These are phyloP conservation scores for Sycobia sp. DNA, from an alignment of 1,140 invertebrate species.

Conservation along the genomic window DNA sequence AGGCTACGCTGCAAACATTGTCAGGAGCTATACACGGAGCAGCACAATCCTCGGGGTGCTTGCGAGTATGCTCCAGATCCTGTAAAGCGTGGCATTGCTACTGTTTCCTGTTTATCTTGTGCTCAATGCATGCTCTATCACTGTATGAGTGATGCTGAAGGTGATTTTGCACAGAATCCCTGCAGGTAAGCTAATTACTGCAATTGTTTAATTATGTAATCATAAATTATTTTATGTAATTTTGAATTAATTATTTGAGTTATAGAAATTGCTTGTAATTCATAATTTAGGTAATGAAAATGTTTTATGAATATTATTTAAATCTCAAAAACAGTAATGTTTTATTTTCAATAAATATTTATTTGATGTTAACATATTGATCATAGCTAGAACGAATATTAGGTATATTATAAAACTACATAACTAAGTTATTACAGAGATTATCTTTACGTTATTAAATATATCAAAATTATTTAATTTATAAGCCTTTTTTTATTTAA, in stretches of 20 bases:
- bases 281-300: no score
- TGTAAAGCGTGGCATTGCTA: constrained; percentile 79
- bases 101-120: constrained; percentile 82
- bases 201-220: background rate
- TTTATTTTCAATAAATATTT: no score
- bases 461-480: no score
- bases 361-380: no score
- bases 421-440: no score
- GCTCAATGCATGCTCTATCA: constrained; percentile 90
- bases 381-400: no score
- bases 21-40: constrained; percentile 76
- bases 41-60: constrained; percentile 79
- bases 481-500: no score
- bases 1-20: constrained; percentile 66
- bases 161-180: constrained; percentile 79
- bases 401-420: no score
- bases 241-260: background rate
- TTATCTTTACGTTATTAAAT: no score
- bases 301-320: no score
- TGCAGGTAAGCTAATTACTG: constrained; percentile 66
- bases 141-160: constrained; percentile 86
- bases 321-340: no score
- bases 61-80: constrained; percentile 90
- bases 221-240: background rate
- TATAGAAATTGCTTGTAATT: background rate